These are phyloP conservation scores for Pseudonaja textilis DNA, from an alignment of 2,113 vertebrate species.

Conservation along the genomic window DNA sequence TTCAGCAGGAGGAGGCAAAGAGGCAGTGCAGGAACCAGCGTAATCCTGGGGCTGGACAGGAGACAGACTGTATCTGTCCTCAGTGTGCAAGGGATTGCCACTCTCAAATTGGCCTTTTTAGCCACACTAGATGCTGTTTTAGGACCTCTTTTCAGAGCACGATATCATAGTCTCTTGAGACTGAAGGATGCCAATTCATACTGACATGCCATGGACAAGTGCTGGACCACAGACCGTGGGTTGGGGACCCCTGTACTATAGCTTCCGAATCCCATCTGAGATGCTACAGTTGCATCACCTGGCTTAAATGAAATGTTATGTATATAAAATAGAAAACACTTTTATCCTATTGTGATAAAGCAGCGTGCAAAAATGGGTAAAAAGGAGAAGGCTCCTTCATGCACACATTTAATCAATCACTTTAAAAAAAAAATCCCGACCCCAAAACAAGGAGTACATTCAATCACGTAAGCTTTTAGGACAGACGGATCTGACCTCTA, in stretches of 20 bases:
- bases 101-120: too few species aligned
- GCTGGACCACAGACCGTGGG: fast-evolving
- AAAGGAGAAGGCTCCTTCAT: not conserved
- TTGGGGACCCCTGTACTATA: not conserved
- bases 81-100: too few species aligned
- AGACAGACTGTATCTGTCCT: too few species aligned
- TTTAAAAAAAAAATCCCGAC: not conserved
- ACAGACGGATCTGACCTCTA: not conserved
- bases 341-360: not conserved
- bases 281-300: not conserved
- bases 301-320: not conserved
- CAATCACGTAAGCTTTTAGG: not conserved
- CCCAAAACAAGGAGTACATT: not conserved
- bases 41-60: too few species aligned
- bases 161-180: too few species aligned
- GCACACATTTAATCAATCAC: not conserved
- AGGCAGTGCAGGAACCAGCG: too few species aligned
- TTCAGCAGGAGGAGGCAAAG: too few species aligned
- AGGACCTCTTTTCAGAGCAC: too few species aligned
- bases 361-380: not conserved
- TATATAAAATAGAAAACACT: not conserved
- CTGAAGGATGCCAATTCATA: too few species aligned
- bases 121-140: too few species aligned
- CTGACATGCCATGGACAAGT: too few species aligned
- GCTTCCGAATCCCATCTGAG: not conserved